Evolutionary conservation across 1,140 invertebrate species (phyloP), one percentile per base, ranked within the genome.

Genomic region (Whitmania pigra): DNA sequence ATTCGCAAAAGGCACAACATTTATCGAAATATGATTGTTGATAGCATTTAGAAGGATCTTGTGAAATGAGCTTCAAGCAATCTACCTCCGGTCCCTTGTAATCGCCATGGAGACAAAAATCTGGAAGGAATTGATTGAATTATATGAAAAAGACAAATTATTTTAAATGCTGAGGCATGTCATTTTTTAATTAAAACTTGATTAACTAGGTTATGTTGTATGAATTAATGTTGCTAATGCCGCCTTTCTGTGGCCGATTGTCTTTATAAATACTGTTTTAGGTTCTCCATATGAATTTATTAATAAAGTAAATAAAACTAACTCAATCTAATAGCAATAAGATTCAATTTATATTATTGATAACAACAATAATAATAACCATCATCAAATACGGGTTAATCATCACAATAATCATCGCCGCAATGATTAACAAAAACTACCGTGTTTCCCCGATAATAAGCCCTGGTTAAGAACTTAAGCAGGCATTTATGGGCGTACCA

Each of bases 51-150:
- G 25, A 27, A 20, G 55, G 55, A 18, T 71, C 53, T 5, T 60
- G 43, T n/a, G 69, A 20, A 25, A 53, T 53, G 17, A 25, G 22
- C 22, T 4, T n/a, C 15, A 20, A 20, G 69, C 69, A 71, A 29
- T 71, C 55, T 27, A 31, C 29, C 0, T 22, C 29, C 0, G 27
- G 2, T 15, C 55, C 71, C 53, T 22, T 55, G 53, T 55, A 60
- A 36, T 71, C 71, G 18, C 71, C 71, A n/a, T 25, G 36, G 9
- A 71, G 53, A 43, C 71, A 71, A 55, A 60, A 18, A 63, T 71
- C 71, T 63, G 27, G 18, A 49, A 25, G 20, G 66, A 36, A 36
- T 36, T 36, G 6, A 36, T 36, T 6, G 31, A 36, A 36, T 36
- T 53, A 27, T 15, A 20, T 31, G 11, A 18, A 18, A 27, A 36